phyloP scores from a whole-genome alignment of 1,140 invertebrate genomes.

The Maconellicoccus hirsutus region DNA sequence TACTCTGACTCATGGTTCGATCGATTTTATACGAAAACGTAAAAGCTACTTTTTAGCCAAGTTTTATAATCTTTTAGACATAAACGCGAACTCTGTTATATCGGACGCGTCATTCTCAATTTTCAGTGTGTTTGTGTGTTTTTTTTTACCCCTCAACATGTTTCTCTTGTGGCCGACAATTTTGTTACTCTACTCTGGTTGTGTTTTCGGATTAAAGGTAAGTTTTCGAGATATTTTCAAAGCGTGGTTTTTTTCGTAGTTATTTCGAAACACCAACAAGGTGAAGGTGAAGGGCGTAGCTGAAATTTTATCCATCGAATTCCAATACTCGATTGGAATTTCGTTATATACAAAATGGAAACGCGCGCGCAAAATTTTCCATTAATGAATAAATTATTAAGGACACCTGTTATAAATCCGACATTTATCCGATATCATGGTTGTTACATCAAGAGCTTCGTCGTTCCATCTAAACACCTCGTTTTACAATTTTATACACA shows the following conservation, averaged over 20 bases:
- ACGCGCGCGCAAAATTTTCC: background rate
- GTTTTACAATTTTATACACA: too few species aligned
- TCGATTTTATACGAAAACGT: constrained; percentile 4
- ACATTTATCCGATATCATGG: background rate
- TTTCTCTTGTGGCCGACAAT: background rate
- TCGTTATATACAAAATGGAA: too few species aligned
- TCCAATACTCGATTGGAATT: background rate
- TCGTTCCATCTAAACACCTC: background rate
- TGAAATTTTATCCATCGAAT: background rate
- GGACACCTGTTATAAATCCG: background rate
- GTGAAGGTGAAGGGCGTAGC: background rate
- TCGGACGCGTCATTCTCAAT: background rate
- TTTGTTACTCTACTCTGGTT: background rate
- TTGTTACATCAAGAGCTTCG: background rate
- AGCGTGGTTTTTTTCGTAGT: background rate
- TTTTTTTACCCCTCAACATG: background rate
- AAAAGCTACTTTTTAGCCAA: constrained; percentile 4
- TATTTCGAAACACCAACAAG: background rate
- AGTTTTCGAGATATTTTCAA: too few species aligned
- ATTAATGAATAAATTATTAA: background rate
- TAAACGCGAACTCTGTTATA: background rate
- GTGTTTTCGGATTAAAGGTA: background rate
- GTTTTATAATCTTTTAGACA: background rate
- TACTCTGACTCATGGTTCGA: constrained; percentile 2
- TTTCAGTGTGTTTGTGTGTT: background rate